Percentiles rank a stretch among this genome's conserved stretches.
phyloP scores from a whole-genome alignment of 92 coral and sea anemone species.

The Pocillopora meandrina region DNA sequence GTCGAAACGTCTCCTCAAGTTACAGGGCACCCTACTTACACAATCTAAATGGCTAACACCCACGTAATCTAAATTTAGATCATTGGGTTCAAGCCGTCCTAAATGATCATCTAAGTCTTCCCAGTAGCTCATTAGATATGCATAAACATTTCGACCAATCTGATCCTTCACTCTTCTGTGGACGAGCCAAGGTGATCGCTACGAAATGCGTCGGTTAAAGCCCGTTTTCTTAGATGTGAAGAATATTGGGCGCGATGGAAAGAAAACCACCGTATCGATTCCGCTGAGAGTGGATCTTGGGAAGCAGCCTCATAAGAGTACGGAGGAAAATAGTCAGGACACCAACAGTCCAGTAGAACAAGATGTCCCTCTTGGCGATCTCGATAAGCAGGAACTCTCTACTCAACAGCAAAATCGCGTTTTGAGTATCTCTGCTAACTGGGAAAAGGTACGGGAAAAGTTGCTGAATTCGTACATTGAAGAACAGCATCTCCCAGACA shows the following conservation, averaged over 20 bases:
- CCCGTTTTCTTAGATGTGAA: constrained; percentile 43
- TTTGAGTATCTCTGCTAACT: constrained; percentile 48
- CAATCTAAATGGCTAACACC: constrained; percentile 59
- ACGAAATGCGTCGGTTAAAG: constrained; percentile 47
- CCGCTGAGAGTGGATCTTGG: constrained; percentile 39
- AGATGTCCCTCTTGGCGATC: constrained; percentile 41
- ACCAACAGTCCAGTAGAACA: constrained; percentile 22
- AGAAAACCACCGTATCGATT: constrained; percentile 35
- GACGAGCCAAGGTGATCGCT: not conserved
- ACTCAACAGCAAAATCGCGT: constrained; percentile 37
- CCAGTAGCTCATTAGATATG: constrained; percentile 50
- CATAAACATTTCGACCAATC: constrained; percentile 54
- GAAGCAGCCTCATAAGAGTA: constrained; percentile 25
- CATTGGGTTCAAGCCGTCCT: constrained; percentile 45
- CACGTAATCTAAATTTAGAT: constrained; percentile 44
- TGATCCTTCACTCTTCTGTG: constrained; percentile 24
- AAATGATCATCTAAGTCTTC: constrained; percentile 57
- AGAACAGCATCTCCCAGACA: constrained; percentile 38
- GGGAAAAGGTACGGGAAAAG: constrained; percentile 54
- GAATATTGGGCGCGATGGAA: constrained; percentile 55
- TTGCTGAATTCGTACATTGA: constrained; percentile 25
- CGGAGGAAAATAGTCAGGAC: constrained; percentile 33
- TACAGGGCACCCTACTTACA: constrained; percentile 59
- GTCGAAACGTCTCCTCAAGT: too few relatives aligned
- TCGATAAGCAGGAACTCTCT: not conserved